phyloP scores from a whole-genome alignment of 1,140 invertebrate species.

The Lepidurus couesii region DNA sequence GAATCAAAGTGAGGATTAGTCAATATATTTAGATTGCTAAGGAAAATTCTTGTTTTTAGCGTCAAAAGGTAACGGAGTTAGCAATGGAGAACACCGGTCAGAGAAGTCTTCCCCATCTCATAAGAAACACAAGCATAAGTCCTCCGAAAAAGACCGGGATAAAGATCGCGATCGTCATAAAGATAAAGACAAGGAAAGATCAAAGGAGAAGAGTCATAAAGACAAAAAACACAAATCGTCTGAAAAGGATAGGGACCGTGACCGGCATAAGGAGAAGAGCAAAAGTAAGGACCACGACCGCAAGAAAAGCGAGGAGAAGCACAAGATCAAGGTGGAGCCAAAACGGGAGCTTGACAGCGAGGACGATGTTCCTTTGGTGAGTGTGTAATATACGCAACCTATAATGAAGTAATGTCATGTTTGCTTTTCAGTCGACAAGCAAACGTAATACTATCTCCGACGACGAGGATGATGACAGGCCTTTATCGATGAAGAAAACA shows the following conservation, averaged over 20 bases:
- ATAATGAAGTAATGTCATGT: constrained; percentile 29
- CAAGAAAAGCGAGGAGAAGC: constrained; percentile 51
- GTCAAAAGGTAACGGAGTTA: constrained; percentile 49
- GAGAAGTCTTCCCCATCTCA: constrained; percentile 43
- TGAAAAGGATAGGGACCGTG: constrained; percentile 49
- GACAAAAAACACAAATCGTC: constrained; percentile 42
- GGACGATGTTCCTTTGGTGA: constrained; percentile 72
- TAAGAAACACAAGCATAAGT: constrained; percentile 43
- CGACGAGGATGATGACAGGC: constrained; percentile 60
- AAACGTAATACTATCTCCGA: constrained; percentile 33
- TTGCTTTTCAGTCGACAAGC: constrained; percentile 23
- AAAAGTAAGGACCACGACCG: constrained; percentile 42
- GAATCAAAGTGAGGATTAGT: constrained; percentile 33
- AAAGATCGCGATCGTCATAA: constrained; percentile 42
- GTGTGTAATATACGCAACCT: constrained; percentile 36
- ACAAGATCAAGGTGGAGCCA: constrained; percentile 41
- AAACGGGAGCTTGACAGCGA: constrained; percentile 45
- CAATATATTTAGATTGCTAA: constrained; percentile 48
- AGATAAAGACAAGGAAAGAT: constrained; percentile 38
- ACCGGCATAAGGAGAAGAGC: constrained; percentile 42
- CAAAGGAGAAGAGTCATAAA: constrained; percentile 43
- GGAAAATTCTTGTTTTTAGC: constrained; percentile 42
- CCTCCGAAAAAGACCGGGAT: constrained; percentile 44
- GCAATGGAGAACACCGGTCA: constrained; percentile 27
- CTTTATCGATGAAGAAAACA: constrained; percentile 63